Evolutionary conservation across 2,113 vertebrate genomes (phyloP), one percentile per base, ranked within the genome.

Genomic region (Lynx canadensis): DNA sequence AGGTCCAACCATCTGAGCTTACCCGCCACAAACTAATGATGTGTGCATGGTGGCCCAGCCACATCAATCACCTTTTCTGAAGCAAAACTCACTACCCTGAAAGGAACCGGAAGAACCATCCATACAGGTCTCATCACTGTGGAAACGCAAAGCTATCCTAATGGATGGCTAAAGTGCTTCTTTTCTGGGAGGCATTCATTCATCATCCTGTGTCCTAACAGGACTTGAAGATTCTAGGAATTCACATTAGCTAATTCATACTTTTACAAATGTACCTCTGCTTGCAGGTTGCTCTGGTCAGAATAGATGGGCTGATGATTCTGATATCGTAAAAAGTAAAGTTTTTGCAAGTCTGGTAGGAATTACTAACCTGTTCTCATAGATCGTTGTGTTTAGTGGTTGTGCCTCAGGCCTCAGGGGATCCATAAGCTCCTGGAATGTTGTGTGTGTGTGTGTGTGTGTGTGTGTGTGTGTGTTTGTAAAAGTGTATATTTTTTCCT

Each of bases 1-100:
- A 19, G 84, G 80, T 97, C 94, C 1, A 3, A 96, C 94, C 96
- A 97, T 95, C 97, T 96, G 94, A 98, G 98, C 97, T 98, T 97
- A 78, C 92, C 88, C 4, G 3, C 76, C 93, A 84, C 84, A 69
- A 91, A 88, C 95, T 97, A 98, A 98, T 79, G 76, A 97, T 95
- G 94, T 96, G 69, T 86, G 71, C 48, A 5, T 29, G 38, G 87
- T 92, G 76, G 73, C 60, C 2, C 38, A 14, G 84, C 83, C 80
- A 38, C 83, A 98, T 98, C 97, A 98, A 95, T 97, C 97, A 98
- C 45, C 9, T 36, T 89, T 96, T 73, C 80, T 23, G 41, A 80
- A 96, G 92, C 69, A 91, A 84, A 88, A 92, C 69, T 91, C 80
- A 84, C 57, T 16, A 4, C 84, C 65, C 63, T 41, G 80, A 57